phyloP scores from a whole-genome alignment of 1,140 invertebrate genomes.

The Maniola jurtina region DNA sequence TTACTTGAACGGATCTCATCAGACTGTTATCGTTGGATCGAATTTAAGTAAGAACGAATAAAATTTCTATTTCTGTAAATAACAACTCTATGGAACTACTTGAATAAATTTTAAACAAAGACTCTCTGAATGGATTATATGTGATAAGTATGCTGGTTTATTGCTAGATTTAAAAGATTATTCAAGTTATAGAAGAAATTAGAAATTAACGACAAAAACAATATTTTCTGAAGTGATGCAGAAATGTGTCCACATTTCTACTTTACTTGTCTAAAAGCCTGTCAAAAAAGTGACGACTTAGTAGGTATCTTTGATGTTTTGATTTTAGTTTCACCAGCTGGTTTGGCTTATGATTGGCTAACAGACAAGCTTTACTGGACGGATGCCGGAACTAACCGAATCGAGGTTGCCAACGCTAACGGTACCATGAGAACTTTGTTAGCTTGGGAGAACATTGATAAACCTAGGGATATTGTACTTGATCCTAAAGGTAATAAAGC shows the following conservation, averaged over 20 bases:
- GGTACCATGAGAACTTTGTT: slow-evolving; percentile 87
- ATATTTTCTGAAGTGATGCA: not conserved
- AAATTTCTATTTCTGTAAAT: not conserved
- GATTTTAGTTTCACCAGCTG: slow-evolving; percentile 83
- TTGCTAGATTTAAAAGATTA: too few species aligned
- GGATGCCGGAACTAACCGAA: slow-evolving; percentile 88
- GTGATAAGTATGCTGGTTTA: too few species aligned
- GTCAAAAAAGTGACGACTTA: too few species aligned
- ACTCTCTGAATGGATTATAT: too few species aligned
- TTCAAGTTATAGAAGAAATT: not conserved
- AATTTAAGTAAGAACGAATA: slow-evolving; percentile 81
- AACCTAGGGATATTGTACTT: slow-evolving; percentile 91
- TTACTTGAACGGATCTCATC: slow-evolving; percentile 87
- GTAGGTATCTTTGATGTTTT: not conserved
- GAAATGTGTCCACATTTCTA: too few species aligned
- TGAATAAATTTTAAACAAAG: too few species aligned
- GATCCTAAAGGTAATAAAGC: slow-evolving; percentile 83
- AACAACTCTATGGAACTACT: too few species aligned
- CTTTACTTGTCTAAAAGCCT: too few species aligned
- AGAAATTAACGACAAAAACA: not conserved
- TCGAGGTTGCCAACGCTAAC: slow-evolving; percentile 90
- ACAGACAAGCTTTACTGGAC: slow-evolving; percentile 94
- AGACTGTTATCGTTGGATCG: slow-evolving; percentile 83
- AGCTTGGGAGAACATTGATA: slow-evolving; percentile 89
- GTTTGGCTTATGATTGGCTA: slow-evolving; percentile 91